phyloP scores from a whole-genome alignment of 1,140 invertebrate genomes.

The Drosophila repletoides region DNA sequence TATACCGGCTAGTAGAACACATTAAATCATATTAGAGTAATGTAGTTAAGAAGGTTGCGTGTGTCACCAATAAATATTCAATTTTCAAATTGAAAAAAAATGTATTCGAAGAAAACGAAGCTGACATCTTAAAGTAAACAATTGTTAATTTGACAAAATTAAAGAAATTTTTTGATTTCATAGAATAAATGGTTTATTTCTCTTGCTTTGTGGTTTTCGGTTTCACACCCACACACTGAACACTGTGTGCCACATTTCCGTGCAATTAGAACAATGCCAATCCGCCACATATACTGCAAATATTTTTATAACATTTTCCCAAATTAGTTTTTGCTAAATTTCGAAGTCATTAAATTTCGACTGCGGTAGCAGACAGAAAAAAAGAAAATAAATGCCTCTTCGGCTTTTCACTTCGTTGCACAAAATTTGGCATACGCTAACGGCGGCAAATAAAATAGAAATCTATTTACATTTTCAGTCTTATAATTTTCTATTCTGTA shows the following conservation, averaged over 20 bases:
- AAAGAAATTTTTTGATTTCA: constrained; percentile 17
- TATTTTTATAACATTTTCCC: constrained; percentile 23
- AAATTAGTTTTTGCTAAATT: constrained; percentile 12
- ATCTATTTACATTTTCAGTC: too few relatives aligned
- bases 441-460: too few relatives aligned
- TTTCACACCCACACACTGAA: constrained; percentile 3
- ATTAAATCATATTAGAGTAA: not conserved
- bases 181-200: constrained; percentile 12
- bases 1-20: too few relatives aligned
- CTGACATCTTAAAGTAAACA: too few relatives aligned
- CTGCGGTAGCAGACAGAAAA: constrained; percentile 5
- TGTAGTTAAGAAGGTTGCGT: not conserved
- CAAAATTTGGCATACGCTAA: too few relatives aligned
- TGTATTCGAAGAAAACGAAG: too few relatives aligned
- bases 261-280: constrained; percentile 26
- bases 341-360: constrained; percentile 31
- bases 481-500: too few relatives aligned
- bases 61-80: too few relatives aligned
- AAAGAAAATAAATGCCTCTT: constrained; percentile 1
- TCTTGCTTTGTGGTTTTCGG: constrained; percentile 16
- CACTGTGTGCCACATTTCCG: constrained; percentile 12
- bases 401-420: too few relatives aligned
- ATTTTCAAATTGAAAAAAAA: too few relatives aligned
- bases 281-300: constrained; percentile 22
- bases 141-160: constrained; percentile 2